A percentile compares a stretch with the other conserved stretches of the same genome.
These are phyloP conservation scores for Kryptopterus vitreolus DNA, from an alignment of 2,797 vertebrate genomes.

Conservation along the genomic window DNA sequence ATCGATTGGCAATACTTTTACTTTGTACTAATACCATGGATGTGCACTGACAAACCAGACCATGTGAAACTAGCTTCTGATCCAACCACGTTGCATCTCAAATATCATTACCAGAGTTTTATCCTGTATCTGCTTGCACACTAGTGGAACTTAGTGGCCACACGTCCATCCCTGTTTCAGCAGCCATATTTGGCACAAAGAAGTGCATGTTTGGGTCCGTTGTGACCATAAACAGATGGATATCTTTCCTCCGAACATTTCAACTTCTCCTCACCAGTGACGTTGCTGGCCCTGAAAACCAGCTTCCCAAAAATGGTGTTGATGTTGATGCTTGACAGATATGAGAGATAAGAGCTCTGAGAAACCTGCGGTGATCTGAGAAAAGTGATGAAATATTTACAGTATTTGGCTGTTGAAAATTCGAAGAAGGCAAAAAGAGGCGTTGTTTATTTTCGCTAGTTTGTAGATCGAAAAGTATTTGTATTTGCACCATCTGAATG, in stretches of 20 bases:
- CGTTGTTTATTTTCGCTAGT: background rate
- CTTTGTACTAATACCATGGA: background rate
- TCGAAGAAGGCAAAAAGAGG: background rate
- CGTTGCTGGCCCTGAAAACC: constrained; percentile 61
- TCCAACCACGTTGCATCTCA: background rate
- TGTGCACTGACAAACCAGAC: background rate
- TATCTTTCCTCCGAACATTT: constrained; percentile 59
- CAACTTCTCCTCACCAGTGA: constrained; percentile 42
- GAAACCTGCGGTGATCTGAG: background rate
- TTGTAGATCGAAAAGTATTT: background rate
- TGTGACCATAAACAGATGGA: constrained; percentile 76
- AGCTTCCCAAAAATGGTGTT: constrained; percentile 58
- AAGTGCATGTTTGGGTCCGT: constrained; percentile 65
- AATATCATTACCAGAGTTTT: background rate
- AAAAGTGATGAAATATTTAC: constrained; percentile 5
- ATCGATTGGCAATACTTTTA: background rate
- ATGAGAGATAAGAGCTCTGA: background rate
- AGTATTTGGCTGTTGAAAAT: background rate
- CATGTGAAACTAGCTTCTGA: background rate
- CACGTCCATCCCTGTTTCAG: constrained; percentile 69
- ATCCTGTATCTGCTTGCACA: constrained; percentile 43
- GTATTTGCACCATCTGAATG: background rate
- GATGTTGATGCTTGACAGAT: background rate
- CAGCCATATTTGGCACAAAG: constrained; percentile 62
- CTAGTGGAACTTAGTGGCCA: constrained; percentile 78